These are phyloP conservation scores for Meloe dianella DNA, from an alignment of 2,888 invertebrate genomes.

Conservation along the genomic window DNA sequence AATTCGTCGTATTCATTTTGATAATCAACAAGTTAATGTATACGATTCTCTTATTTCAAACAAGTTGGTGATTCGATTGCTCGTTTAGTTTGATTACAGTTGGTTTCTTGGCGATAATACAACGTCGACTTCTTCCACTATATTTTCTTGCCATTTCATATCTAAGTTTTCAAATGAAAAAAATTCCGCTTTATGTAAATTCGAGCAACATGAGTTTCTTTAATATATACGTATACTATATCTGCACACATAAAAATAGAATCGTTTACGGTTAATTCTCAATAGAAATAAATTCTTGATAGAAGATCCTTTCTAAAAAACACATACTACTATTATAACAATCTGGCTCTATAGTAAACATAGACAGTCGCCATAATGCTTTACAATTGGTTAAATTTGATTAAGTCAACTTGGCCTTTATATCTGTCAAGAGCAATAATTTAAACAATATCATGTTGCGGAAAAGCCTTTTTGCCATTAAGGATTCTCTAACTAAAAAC, in stretches of 20 bases:
- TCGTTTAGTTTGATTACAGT: slow-evolving; percentile 36
- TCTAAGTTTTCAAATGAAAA: slow-evolving; percentile 33
- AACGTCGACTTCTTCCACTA: slow-evolving; percentile 27
- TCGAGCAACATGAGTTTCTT: slow-evolving; percentile 23
- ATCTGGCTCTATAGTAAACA: no score
- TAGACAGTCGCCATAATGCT: no score
- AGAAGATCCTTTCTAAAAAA: background rate
- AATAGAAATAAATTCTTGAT: slow-evolving; percentile 23
- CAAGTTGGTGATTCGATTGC: slow-evolving; percentile 31
- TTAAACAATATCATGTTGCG: no score
- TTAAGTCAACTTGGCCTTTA: no score
- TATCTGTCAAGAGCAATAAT: no score
- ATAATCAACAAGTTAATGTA: slow-evolving; percentile 34
- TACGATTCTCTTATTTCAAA: background rate
- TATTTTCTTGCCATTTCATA: slow-evolving; percentile 33
- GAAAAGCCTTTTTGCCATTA: no score
- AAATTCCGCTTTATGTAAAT: slow-evolving; percentile 27
- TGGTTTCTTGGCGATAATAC: slow-evolving; percentile 36
- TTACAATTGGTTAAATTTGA: no score
- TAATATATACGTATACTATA: slow-evolving; percentile 17
- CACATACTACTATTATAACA: no score
- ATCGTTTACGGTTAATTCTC: slow-evolving; percentile 26
- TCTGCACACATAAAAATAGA: slow-evolving; percentile 14
- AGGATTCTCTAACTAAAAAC: no score
- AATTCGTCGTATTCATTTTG: slow-evolving; percentile 11